phyloP scores from a whole-genome alignment of 1,140 invertebrate species.

The Eufriesea mexicana region DNA sequence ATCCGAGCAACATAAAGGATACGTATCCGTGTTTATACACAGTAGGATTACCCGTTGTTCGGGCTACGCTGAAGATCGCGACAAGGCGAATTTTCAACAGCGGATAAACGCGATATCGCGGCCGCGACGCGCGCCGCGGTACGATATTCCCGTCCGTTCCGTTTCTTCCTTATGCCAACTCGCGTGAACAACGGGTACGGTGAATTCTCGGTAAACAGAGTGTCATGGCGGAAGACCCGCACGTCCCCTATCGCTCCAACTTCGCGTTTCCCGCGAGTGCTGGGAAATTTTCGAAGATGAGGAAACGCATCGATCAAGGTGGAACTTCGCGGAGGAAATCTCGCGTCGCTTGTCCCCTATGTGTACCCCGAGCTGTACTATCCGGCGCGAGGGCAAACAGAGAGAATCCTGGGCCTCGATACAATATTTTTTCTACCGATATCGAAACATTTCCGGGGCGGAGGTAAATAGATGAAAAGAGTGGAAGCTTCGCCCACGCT shows the following conservation, averaged over 20 bases:
- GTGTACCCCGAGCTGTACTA: no score
- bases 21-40: constrained; percentile 5
- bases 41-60: neutral
- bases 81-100: constrained; percentile 6
- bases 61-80: constrained; percentile 5
- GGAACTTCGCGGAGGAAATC: constrained; percentile 24
- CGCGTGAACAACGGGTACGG: constrained; percentile 18
- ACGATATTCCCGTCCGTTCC: constrained; percentile 36
- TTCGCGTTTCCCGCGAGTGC: neutral
- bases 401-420: neutral
- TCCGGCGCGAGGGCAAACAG: neutral
- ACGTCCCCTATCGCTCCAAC: constrained; percentile 9
- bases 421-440: constrained; percentile 6
- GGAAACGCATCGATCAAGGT: constrained; percentile 31
- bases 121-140: constrained; percentile 29
- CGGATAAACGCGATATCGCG: constrained; percentile 51
- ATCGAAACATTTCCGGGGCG: neutral
- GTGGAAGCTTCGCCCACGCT: no score
- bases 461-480: no score
- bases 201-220: constrained; percentile 46
- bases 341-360: neutral
- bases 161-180: neutral
- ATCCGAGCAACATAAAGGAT: neutral
- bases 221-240: constrained; percentile 23
- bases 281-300: constrained; percentile 20